Conservation (phyloP, 2,888 invertebrate genomes). For the Desoria tigrina region DNA sequence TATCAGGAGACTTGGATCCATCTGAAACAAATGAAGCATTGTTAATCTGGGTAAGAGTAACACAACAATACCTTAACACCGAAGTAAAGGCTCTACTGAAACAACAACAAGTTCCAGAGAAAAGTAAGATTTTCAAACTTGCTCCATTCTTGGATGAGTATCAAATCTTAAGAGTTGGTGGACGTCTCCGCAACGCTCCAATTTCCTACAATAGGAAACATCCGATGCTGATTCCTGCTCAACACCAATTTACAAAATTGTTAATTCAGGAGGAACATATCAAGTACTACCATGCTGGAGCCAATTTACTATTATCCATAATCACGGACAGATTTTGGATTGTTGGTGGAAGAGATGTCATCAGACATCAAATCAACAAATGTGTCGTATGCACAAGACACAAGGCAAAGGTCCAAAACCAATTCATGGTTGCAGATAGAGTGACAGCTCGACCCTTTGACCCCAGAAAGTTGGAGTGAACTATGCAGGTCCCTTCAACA, state of each 20-base stretch:
- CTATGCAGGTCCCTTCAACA: slow-evolving; percentile 26
- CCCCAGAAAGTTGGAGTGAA: slow-evolving; percentile 49
- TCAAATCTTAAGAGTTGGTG: slow-evolving; percentile 43
- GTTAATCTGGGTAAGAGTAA: neutral
- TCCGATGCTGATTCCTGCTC: slow-evolving; percentile 42
- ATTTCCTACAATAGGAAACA: slow-evolving; percentile 32
- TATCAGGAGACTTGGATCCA: neutral
- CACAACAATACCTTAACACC: too few species aligned
- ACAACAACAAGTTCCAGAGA: neutral
- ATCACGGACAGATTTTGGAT: slow-evolving; percentile 34
- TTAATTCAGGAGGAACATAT: slow-evolving; percentile 34
- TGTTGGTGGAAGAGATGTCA: slow-evolving; percentile 18
- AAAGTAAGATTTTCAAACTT: slow-evolving; percentile 13
- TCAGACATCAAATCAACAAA: slow-evolving; percentile 19
- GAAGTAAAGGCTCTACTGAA: too few species aligned
- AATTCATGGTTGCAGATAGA: slow-evolving; percentile 52
- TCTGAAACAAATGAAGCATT: slow-evolving; percentile 2
- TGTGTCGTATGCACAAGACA: slow-evolving; percentile 42
- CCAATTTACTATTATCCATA: slow-evolving; percentile 15
- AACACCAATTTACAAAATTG: slow-evolving; percentile 28
- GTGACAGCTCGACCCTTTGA: slow-evolving; percentile 46
- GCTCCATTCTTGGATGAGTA: slow-evolving; percentile 40
- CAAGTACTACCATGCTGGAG: slow-evolving; percentile 37
- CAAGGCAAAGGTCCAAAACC: slow-evolving; percentile 26
- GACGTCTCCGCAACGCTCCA: slow-evolving; percentile 30